A percentile compares a stretch with the other conserved stretches of the same genome.
These are phyloP conservation scores for Takifugu ocellatus DNA, from an alignment of 2,797 vertebrate genomes.

Conservation along the genomic window DNA sequence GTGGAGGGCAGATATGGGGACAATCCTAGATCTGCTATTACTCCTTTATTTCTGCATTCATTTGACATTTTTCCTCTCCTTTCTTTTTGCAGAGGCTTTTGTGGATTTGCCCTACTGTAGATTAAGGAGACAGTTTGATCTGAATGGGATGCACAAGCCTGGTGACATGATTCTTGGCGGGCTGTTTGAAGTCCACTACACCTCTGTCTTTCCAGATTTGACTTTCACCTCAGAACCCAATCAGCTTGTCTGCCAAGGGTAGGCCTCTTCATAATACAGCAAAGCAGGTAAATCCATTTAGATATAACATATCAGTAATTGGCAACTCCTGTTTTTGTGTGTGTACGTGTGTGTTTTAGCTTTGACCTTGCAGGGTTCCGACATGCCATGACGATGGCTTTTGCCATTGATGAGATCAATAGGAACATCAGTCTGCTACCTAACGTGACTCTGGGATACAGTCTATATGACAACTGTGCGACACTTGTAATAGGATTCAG, in stretches of 20 bases:
- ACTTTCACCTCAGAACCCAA: conserved; percentile 64
- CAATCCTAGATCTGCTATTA: background rate
- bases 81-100: conserved; percentile 6
- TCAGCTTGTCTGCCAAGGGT: conserved; percentile 47
- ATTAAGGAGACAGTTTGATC: conserved; percentile 27
- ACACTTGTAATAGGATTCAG: conserved; percentile 65
- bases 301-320: background rate
- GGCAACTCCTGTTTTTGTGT: background rate
- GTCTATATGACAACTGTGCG: conserved; percentile 72
- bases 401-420: conserved; percentile 73
- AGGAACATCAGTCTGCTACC: conserved; percentile 61
- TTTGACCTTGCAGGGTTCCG: conserved; percentile 54
- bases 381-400: conserved; percentile 70
- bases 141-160: conserved; percentile 47
- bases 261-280: conserved; percentile 6
- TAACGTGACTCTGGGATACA: conserved; percentile 73
- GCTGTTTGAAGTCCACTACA: conserved; percentile 66
- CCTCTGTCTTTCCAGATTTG: conserved; percentile 58
- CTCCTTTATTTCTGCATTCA: conserved; percentile 6
- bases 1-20: conserved; percentile 21
- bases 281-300: background rate
- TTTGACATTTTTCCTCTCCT: conserved; percentile 10
- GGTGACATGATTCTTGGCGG: conserved; percentile 71
- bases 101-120: conserved; percentile 29
- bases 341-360: conserved; percentile 7